A percentile compares a stretch with the other conserved stretches of the same genome.
Conservation (phyloP, 2,113 vertebrate species). For the Colinus virginianus region DNA sequence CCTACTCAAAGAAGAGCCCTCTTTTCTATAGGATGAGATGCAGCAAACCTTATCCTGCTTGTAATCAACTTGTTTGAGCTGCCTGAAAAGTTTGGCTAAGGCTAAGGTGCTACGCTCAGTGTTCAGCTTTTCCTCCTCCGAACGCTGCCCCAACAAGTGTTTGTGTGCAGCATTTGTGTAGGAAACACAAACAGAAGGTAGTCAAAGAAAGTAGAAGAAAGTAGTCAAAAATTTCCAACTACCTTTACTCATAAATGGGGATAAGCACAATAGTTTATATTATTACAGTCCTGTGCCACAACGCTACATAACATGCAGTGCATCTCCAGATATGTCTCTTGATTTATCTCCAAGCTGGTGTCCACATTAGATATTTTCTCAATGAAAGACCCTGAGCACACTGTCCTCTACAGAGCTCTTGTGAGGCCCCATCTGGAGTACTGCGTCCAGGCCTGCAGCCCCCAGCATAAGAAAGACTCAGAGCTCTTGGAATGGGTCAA, state of each 20-base stretch:
- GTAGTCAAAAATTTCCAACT: not conserved
- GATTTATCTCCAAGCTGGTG: not conserved
- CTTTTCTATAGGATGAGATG: not conserved
- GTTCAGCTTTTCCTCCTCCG: not conserved
- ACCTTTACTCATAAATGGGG: not conserved
- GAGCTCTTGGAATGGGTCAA: too few relatives aligned
- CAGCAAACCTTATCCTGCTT: not conserved
- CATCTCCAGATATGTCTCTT: not conserved
- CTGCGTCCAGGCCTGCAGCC: too few relatives aligned
- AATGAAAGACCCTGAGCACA: not conserved
- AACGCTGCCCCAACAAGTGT: not conserved
- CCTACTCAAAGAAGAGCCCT: not conserved
- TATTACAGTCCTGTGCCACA: not conserved
- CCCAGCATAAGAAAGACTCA: too few relatives aligned
- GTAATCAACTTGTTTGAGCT: not conserved
- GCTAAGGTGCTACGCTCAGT: accelerated
- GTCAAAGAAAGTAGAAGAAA: not conserved
- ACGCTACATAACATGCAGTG: not conserved
- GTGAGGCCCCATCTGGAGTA: too few relatives aligned
- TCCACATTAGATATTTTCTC: not conserved
- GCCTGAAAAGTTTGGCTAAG: not conserved
- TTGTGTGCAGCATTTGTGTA: not conserved
- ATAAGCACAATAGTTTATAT: not conserved
- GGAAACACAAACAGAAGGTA: not conserved
- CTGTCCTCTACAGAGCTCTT: too few relatives aligned